Conservation (phyloP, 2,113 vertebrate genomes). For the Grammomys surdaster region DNA sequence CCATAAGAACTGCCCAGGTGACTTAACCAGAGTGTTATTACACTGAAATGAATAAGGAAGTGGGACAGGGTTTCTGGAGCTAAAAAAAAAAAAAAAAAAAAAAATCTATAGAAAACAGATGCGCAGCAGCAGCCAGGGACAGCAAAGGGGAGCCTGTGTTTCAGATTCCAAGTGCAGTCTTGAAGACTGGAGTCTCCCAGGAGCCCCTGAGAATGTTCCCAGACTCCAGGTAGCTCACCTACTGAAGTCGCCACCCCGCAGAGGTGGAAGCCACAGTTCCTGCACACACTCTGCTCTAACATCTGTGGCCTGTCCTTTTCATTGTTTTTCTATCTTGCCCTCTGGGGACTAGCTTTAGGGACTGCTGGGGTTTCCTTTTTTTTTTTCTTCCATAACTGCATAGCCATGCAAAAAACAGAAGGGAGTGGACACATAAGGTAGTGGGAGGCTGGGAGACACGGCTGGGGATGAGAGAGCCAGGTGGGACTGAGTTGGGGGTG, state of each 20-base stretch:
- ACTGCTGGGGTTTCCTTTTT: conserved; percentile 64
- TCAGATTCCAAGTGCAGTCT: conserved; percentile 29
- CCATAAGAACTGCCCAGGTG: conserved; percentile 36
- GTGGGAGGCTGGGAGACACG: conserved; percentile 57
- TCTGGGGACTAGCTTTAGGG: conserved; percentile 70
- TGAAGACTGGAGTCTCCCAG: not conserved
- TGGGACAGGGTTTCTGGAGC: conserved; percentile 3
- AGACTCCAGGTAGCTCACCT: not conserved
- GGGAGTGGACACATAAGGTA: conserved; percentile 42
- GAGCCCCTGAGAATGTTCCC: not conserved
- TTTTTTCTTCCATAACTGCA: conserved; percentile 65
- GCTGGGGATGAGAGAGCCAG: conserved; percentile 23
- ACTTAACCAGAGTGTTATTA: not conserved
- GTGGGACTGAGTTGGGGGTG: conserved; percentile 32
- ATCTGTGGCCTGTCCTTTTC: not conserved
- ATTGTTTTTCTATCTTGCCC: conserved; percentile 31
- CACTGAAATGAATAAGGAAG: not conserved
- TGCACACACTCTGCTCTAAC: not conserved
- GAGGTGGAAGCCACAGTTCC: not conserved
- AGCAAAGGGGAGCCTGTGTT: not conserved
- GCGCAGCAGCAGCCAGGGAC: not conserved
- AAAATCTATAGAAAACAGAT: not conserved
- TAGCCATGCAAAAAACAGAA: conserved; percentile 81
- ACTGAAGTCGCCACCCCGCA: not conserved
- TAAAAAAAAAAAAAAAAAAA: not conserved